A percentile compares a stretch with the other conserved stretches of the same genome.
phyloP scores from a whole-genome alignment of 1,140 invertebrate genomes.

The Sitophilus oryzae region DNA sequence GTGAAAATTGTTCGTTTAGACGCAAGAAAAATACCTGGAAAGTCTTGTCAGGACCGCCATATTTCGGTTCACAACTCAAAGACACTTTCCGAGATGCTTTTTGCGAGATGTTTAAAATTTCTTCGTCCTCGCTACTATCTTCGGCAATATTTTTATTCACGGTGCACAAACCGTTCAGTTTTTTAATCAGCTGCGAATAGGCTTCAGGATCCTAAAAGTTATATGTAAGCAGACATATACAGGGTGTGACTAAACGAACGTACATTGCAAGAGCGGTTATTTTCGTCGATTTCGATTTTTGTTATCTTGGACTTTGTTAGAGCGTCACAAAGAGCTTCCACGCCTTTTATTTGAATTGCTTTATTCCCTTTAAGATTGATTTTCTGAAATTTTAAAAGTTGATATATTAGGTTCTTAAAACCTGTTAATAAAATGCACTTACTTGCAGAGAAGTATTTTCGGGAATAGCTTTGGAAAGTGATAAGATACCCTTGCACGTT shows the following conservation, averaged over 20 bases:
- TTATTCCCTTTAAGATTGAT: slow-evolving; percentile 41
- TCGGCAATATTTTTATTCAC: slow-evolving; percentile 33
- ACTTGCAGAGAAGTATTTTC: slow-evolving; percentile 35
- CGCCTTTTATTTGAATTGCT: slow-evolving; percentile 35
- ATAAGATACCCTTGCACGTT: slow-evolving; percentile 34
- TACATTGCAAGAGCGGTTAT: slow-evolving; percentile 37
- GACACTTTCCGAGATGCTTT: slow-evolving; percentile 35
- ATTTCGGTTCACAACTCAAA: slow-evolving; percentile 36
- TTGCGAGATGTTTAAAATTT: slow-evolving; percentile 31
- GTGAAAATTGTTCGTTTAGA: too few relatives aligned
- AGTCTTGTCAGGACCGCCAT: slow-evolving; percentile 22
- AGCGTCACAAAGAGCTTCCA: slow-evolving; percentile 34
- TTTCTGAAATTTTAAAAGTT: slow-evolving; percentile 31
- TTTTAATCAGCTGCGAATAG: slow-evolving; percentile 33
- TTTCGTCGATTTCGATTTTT: slow-evolving; percentile 39
- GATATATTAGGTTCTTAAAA: slow-evolving; percentile 7
- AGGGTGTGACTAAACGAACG: not conserved
- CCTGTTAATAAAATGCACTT: slow-evolving; percentile 4
- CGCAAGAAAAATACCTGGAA: slow-evolving; percentile 19
- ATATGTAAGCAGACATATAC: not conserved
- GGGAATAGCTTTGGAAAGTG: slow-evolving; percentile 30
- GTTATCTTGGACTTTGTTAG: slow-evolving; percentile 36
- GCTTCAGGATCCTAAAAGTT: slow-evolving; percentile 33
- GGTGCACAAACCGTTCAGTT: slow-evolving; percentile 37
- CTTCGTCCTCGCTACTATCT: slow-evolving; percentile 29